Conservation (phyloP, 2,113 vertebrate genomes). For the Salvelinus fontinalis region DNA sequence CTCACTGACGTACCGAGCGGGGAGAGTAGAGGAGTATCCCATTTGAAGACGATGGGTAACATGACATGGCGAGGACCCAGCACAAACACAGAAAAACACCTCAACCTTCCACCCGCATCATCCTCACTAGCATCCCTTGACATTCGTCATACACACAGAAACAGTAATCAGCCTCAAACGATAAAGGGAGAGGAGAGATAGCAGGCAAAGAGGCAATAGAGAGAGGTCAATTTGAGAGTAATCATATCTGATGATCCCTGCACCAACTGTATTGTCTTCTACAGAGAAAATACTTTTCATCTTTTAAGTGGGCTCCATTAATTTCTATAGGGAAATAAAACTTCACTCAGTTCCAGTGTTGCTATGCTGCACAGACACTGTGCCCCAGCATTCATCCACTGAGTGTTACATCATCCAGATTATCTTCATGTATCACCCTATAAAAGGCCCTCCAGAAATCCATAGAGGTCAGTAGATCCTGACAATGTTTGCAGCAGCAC, state of each 20-base stretch:
- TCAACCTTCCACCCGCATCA: background rate
- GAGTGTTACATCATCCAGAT: conserved; percentile 52
- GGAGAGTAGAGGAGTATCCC: background rate
- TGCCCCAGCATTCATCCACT: conserved; percentile 19
- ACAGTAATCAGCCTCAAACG: background rate
- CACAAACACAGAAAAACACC: background rate
- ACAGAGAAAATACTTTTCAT: background rate
- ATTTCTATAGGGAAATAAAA: background rate
- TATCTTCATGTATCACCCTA: conserved; percentile 24
- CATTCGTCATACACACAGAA: background rate
- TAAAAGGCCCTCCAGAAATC: conserved; percentile 38
- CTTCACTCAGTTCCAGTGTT: background rate
- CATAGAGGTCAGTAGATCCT: conserved; percentile 27
- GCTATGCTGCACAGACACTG: conserved; percentile 27
- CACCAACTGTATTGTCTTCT: background rate
- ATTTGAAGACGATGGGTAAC: background rate
- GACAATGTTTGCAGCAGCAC: conserved; percentile 6
- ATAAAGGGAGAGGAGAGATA: background rate
- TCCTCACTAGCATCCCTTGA: background rate
- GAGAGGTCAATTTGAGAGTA: background rate
- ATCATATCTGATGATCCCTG: background rate
- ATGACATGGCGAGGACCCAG: background rate
- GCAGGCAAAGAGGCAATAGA: background rate
- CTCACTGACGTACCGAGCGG: background rate
- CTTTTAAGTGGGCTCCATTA: background rate